These are phyloP conservation scores for Papilio dardanus DNA, from an alignment of 1,140 invertebrate species.

Conservation along the genomic window DNA sequence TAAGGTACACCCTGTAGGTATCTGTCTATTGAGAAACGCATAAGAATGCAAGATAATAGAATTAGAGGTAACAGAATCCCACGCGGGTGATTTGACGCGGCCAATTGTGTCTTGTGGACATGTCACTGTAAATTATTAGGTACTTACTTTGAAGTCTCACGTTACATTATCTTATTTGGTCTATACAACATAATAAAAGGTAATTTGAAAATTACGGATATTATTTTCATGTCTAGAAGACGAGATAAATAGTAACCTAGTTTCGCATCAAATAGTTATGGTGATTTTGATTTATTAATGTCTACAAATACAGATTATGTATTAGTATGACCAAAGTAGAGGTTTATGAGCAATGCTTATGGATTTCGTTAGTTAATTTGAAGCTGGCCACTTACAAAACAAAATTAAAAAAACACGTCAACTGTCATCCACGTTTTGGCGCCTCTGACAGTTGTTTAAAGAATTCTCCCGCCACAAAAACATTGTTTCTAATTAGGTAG, in stretches of 20 bases:
- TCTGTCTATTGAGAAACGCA: slow-evolving; percentile 36
- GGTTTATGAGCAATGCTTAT: too few species aligned
- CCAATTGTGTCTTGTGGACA: slow-evolving; percentile 25
- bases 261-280: neutral
- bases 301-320: too few species aligned
- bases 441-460: slow-evolving; percentile 16
- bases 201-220: slow-evolving; percentile 5
- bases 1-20: neutral
- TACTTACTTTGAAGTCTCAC: slow-evolving; percentile 9
- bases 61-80: slow-evolving; percentile 55
- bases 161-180: slow-evolving; percentile 7
- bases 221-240: neutral
- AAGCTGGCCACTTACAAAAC: neutral
- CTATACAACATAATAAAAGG: slow-evolving; percentile 1
- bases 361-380: too few species aligned
- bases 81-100: slow-evolving; percentile 42
- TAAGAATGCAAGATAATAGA: slow-evolving; percentile 56
- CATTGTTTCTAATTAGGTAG: slow-evolving; percentile 32
- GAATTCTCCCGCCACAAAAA: slow-evolving; percentile 36
- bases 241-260: neutral
- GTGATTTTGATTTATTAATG: too few species aligned
- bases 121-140: neutral
- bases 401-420: neutral
- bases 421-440: neutral
- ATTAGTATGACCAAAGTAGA: too few species aligned